Evolutionary conservation across 1,140 invertebrate species (phyloP).

Genomic region (Ephestia elutella): DNA sequence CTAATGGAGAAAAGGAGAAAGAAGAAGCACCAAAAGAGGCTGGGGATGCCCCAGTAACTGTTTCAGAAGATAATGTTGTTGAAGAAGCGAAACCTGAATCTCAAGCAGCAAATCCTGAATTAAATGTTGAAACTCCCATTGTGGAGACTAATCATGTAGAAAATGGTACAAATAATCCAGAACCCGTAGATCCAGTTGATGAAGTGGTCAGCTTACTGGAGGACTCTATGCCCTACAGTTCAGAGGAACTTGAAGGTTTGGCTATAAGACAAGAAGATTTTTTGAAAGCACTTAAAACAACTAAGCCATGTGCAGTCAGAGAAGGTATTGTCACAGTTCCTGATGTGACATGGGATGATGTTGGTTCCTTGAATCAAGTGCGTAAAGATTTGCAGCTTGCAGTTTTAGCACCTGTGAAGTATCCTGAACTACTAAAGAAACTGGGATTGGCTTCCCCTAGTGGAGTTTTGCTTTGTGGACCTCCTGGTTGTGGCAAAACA

Average conservation of each 20-base stretch:
- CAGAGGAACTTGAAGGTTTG: constrained; percentile 77
- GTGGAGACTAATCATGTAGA: constrained; percentile 29
- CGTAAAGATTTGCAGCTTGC: constrained; percentile 91
- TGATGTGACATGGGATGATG: constrained; percentile 97
- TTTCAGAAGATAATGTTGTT: constrained; percentile 12
- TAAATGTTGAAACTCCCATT: constrained; percentile 22
- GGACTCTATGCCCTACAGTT: constrained; percentile 69
- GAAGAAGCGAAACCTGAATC: constrained; percentile 17
- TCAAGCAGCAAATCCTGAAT: constrained; percentile 21
- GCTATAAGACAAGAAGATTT: constrained; percentile 86
- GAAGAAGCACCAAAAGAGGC: constrained; percentile 31
- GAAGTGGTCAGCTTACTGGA: constrained; percentile 57
- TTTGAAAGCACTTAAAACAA: constrained; percentile 83
- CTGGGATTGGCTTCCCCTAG: constrained; percentile 87
- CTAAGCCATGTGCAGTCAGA: constrained; percentile 94
- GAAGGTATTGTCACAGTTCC: constrained; percentile 99
- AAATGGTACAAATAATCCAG: constrained; percentile 12
- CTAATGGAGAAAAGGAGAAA: constrained; percentile 53
- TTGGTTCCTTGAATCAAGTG: constrained; percentile 93
- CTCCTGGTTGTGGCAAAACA: constrained; percentile 96
- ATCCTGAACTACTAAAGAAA: constrained; percentile 84
- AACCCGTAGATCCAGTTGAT: constrained; percentile 39
- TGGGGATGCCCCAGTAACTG: constrained; percentile 24
- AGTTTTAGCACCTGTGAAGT: constrained; percentile 93
- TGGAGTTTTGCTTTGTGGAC: constrained; percentile 93